Percentiles rank a stretch among this genome's conserved stretches.
These are phyloP conservation scores for Prionailurus viverrinus DNA, from an alignment of 2,113 vertebrate genomes.

Conservation along the genomic window DNA sequence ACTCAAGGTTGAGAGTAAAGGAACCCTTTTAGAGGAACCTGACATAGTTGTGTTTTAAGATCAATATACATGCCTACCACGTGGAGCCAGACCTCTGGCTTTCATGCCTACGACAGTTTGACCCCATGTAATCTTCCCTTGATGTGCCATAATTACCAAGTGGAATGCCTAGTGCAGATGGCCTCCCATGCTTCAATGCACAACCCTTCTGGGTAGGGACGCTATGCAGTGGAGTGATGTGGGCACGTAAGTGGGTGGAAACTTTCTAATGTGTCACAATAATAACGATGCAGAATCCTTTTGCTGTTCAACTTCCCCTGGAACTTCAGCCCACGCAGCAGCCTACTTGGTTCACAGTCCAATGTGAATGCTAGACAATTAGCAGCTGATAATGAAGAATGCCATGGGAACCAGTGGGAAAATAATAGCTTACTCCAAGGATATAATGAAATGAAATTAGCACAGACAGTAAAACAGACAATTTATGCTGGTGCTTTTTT, in stretches of 20 bases:
- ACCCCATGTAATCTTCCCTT: conserved; percentile 48
- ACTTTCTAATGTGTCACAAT: conserved; percentile 86
- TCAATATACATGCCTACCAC: neutral
- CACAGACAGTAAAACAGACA: conserved; percentile 90
- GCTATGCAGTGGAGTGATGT: conserved; percentile 67
- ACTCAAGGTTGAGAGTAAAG: neutral
- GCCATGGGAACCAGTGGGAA: conserved; percentile 89
- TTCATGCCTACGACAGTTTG: neutral
- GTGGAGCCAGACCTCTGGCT: conserved; percentile 51
- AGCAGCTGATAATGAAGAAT: conserved; percentile 89
- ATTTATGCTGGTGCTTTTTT: conserved; percentile 82
- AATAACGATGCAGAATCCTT: conserved; percentile 85
- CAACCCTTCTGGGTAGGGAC: conserved; percentile 59
- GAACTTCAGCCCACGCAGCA: conserved; percentile 88
- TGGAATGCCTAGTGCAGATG: conserved; percentile 58
- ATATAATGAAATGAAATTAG: conserved; percentile 90
- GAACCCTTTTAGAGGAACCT: conserved; percentile 26
- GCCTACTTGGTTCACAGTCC: conserved; percentile 87
- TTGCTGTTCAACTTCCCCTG: conserved; percentile 83
- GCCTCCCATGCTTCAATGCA: conserved; percentile 62
- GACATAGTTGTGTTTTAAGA: conserved; percentile 22
- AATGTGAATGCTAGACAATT: conserved; percentile 88
- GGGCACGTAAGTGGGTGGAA: conserved; percentile 86
- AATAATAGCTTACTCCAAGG: conserved; percentile 89
- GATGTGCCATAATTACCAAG: conserved; percentile 54